These are phyloP conservation scores for Regulus satrapa DNA, from an alignment of 2,113 vertebrate genomes.

Conservation along the genomic window DNA sequence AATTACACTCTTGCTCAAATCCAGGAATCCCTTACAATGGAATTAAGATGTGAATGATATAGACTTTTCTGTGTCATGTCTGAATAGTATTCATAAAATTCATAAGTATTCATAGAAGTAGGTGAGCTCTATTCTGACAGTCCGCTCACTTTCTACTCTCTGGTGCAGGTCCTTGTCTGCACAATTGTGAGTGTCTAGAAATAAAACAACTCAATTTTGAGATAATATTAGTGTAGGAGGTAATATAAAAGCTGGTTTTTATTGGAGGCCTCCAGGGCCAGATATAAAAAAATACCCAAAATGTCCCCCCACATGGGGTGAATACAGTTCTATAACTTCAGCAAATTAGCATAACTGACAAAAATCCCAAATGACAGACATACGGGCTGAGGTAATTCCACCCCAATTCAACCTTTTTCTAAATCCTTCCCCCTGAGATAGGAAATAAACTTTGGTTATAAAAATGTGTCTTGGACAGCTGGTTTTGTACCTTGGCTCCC, in stretches of 20 bases:
- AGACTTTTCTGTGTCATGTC: neutral
- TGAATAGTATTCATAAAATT: neutral
- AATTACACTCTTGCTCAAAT: slow-evolving; percentile 22
- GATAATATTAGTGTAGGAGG: neutral
- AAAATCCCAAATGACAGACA: neutral
- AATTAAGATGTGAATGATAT: slow-evolving; percentile 10
- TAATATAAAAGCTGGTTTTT: neutral
- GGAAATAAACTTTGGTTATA: neutral
- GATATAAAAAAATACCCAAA: neutral
- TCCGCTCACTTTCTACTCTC: neutral
- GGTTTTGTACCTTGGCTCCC: neutral
- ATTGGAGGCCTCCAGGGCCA: neutral
- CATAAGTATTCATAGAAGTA: neutral
- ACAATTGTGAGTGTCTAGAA: neutral
- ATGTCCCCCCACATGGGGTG: too few relatives aligned
- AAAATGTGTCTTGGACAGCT: neutral
- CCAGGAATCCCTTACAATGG: slow-evolving; percentile 26
- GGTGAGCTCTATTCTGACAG: neutral
- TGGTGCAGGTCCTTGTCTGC: neutral
- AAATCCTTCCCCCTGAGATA: too few relatives aligned
- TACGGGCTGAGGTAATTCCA: neutral
- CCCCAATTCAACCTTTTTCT: neutral
- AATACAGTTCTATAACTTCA: neutral
- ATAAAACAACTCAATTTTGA: neutral
- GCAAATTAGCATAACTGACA: neutral